These are phyloP conservation scores for Cephalotes varians DNA, from an alignment of 2,888 invertebrate genomes.

Conservation along the genomic window DNA sequence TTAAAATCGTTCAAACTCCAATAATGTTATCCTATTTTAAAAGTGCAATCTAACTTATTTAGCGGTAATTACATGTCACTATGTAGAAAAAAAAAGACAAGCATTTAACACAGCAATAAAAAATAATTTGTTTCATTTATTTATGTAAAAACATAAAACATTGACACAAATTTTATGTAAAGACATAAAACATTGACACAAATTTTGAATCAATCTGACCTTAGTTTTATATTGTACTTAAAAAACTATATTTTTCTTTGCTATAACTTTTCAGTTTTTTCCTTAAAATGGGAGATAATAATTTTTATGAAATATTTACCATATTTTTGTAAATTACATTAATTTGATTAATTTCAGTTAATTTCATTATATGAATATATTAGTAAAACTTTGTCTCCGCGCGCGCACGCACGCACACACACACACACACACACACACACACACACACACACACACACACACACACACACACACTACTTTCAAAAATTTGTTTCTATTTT, in stretches of 20 bases:
- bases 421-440: too few relatives aligned
- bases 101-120: not conserved
- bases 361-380: too few relatives aligned
- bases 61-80: not conserved
- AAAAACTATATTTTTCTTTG: not conserved
- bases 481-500: constrained; percentile 1
- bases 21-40: constrained; percentile 19
- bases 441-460: too few relatives aligned
- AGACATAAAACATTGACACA: not conserved
- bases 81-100: not conserved
- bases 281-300: not conserved
- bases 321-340: not conserved
- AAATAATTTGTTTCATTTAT: not conserved
- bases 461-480: too few relatives aligned
- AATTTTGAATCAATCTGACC: not conserved
- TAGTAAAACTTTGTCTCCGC: not conserved
- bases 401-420: too few relatives aligned
- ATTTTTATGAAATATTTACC: not conserved
- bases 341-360: not conserved
- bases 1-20: constrained; percentile 38
- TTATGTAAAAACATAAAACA: not conserved
- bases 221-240: not conserved
- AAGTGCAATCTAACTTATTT: constrained; percentile 34
- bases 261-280: not conserved
- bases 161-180: not conserved